Evolutionary conservation across 2,888 invertebrate species (phyloP).

Genomic region (Synergus umbraculus): DNA sequence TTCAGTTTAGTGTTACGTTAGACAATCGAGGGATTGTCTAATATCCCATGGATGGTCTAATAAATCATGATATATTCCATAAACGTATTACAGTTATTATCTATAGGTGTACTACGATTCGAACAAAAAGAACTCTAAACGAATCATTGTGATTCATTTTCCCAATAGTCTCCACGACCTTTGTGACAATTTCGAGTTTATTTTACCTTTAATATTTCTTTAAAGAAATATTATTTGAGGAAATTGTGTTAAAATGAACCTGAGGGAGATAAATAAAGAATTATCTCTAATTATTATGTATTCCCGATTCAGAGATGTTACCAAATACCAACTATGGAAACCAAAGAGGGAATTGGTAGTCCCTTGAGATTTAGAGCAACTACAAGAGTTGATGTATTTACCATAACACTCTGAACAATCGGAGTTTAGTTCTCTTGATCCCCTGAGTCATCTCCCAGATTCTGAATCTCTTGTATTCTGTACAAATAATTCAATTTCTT

Average conservation of each 20-base stretch:
- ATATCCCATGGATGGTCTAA: neutral
- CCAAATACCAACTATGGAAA: too few species aligned
- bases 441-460: slow-evolving; percentile 52
- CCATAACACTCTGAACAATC: slow-evolving; percentile 57
- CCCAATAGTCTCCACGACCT: too few species aligned
- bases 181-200: too few species aligned
- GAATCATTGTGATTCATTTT: too few species aligned
- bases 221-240: too few species aligned
- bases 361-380: neutral
- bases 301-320: too few species aligned
- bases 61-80: neutral
- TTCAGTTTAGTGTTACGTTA: neutral
- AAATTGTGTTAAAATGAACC: too few species aligned
- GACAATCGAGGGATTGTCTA: neutral
- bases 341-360: neutral
- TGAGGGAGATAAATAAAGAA: too few species aligned
- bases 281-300: too few species aligned
- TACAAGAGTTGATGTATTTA: slow-evolving; percentile 45
- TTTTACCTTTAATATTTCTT: too few species aligned
- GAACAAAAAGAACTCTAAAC: neutral
- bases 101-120: neutral
- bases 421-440: slow-evolving; percentile 55
- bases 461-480: slow-evolving; percentile 43
- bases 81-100: neutral
- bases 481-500: slow-evolving; percentile 38